Evolutionary conservation across 2,888 invertebrate species (phyloP), one percentile per base, ranked within the genome.

Genomic region (Cerceris rybyensis): DNA sequence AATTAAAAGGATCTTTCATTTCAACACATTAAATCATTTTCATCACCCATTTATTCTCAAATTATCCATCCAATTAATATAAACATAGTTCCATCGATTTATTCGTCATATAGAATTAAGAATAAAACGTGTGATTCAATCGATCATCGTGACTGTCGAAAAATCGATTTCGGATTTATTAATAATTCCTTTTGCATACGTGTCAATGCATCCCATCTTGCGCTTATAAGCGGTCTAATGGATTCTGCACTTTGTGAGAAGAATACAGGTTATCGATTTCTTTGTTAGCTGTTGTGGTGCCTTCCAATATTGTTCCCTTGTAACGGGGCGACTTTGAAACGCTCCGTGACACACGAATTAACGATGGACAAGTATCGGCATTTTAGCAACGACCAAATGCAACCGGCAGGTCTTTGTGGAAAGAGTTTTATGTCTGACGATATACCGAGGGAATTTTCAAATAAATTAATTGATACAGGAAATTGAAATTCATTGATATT

Each of bases 221-320:
- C 46, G 78, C 52, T 77, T 66, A 61, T 61, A 65, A 77, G 63
- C 66, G 66, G 9, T 50, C 50, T 78, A 78, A 78, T 78, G 68
- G 72, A 72, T 73, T 78, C 78, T 65, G 65, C 73, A 65, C 64
- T 69, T 69, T 78, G 57, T 43, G 79, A 61, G 73, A 61, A 41
- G 61, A 69, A 79, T 66, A 61, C 72, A 69, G 78, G 78, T 73
- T 79, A 79, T 79, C 73, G 79, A 79, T 79, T 79, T 78, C 55
- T 79, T 78, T 70, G 73, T 68, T 66, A 52, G 72, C 49, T 65
- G 69, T 42, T 52, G 65, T 50, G 60, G 65, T 68, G 41, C 65
- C 78, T 78, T 78, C 79, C 79, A 66, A 78, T 79, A 69, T 79
- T 63, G 76, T 57, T 69, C 72, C 69, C 69, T 68, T 68, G 67